These are phyloP conservation scores for Amorpha juglandis DNA, from an alignment of 2,888 invertebrate species.

Conservation along the genomic window DNA sequence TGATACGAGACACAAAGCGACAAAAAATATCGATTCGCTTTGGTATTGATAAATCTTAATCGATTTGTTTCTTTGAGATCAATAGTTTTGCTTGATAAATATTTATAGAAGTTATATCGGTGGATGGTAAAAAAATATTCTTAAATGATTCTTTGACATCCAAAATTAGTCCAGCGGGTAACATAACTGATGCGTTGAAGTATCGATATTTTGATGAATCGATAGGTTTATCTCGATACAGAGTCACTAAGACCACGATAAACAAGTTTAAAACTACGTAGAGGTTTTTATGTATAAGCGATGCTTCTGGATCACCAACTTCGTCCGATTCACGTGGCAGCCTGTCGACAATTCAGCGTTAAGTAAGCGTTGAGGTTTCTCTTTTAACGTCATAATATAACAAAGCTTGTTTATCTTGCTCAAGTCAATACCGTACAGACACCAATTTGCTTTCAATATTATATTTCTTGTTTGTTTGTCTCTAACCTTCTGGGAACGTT, in stretches of 20 bases:
- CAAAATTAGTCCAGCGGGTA: too few relatives aligned
- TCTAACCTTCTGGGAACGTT: not conserved
- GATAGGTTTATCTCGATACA: not conserved
- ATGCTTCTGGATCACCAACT: not conserved
- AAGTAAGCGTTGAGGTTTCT: not conserved
- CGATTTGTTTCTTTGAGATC: too few relatives aligned
- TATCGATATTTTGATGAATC: not conserved
- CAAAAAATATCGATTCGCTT: too few relatives aligned
- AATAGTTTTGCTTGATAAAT: too few relatives aligned
- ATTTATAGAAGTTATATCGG: too few relatives aligned
- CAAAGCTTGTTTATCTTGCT: not conserved
- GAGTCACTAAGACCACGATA: not conserved
- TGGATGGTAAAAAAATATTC: too few relatives aligned
- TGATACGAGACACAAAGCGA: too few relatives aligned
- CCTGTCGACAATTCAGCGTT: not conserved
- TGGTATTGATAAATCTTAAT: too few relatives aligned
- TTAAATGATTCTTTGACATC: too few relatives aligned
- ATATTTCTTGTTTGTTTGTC: not conserved
- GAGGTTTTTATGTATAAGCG: not conserved
- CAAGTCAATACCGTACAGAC: not conserved
- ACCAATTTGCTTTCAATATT: not conserved
- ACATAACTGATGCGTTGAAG: not conserved
- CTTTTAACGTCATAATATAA: constrained; percentile 4
- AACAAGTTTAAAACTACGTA: not conserved
- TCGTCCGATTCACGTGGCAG: not conserved